Percentiles rank a stretch among this genome's conserved stretches.
These are phyloP conservation scores for Sylvietta virens DNA, from an alignment of 2,113 vertebrate species.

Conservation along the genomic window DNA sequence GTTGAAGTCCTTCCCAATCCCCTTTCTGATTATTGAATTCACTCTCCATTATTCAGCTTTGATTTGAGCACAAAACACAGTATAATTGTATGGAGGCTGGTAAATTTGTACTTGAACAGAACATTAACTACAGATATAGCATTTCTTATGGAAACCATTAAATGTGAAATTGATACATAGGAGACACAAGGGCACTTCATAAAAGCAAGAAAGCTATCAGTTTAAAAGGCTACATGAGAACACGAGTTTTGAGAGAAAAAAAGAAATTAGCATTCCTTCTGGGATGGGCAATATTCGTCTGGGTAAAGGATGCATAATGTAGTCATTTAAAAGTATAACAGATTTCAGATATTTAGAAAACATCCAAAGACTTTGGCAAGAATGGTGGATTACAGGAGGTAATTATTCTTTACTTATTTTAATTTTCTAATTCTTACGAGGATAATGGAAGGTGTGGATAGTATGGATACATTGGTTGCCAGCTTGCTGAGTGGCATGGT, in stretches of 20 bases:
- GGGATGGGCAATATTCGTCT: not conserved
- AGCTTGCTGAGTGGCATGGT: not conserved
- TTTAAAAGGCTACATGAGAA: not conserved
- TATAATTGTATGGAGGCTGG: not conserved
- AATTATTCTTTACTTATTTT: not conserved
- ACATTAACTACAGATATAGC: not conserved
- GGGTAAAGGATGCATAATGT: not conserved
- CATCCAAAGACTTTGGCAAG: not conserved
- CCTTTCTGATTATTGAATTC: not conserved
- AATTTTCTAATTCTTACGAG: not conserved
- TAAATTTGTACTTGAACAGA: constrained; percentile 1
- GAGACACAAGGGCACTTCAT: not conserved
- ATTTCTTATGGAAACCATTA: not conserved
- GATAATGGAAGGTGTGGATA: not conserved
- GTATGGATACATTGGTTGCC: not conserved
- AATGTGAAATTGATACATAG: not conserved
- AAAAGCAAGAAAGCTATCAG: not conserved
- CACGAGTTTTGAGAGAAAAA: not conserved
- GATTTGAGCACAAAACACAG: not conserved
- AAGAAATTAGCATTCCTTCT: not conserved
- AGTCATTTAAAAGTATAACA: not conserved
- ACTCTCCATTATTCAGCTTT: not conserved
- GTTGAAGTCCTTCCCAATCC: not conserved
- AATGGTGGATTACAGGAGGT: not conserved
- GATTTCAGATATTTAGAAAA: not conserved